phyloP scores from a whole-genome alignment of 2,888 invertebrate species.

The Blastobasis adustella region DNA sequence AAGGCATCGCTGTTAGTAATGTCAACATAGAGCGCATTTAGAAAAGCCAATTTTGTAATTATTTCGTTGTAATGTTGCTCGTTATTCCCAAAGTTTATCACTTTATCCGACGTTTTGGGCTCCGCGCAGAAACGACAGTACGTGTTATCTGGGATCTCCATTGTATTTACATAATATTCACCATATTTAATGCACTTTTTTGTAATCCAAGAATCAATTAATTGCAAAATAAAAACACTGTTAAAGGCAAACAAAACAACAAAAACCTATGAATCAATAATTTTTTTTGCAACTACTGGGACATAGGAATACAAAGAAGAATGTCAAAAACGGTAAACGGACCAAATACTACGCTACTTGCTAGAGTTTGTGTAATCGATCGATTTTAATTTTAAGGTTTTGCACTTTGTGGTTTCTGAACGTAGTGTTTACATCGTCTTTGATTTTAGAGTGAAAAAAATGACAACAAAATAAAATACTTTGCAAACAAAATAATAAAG shows the following conservation, averaged over 20 bases:
- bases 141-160: constrained; percentile 34
- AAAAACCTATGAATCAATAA: too few relatives aligned
- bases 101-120: constrained; percentile 37
- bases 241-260: neutral
- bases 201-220: neutral
- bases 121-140: constrained; percentile 60
- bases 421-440: too few relatives aligned
- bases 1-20: constrained; percentile 34
- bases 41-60: constrained; percentile 36
- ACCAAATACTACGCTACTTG: too few relatives aligned
- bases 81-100: constrained; percentile 38
- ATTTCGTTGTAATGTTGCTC: constrained; percentile 37
- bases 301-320: too few relatives aligned
- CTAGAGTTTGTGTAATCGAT: too few relatives aligned
- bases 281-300: too few relatives aligned
- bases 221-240: neutral
- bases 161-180: constrained; percentile 7
- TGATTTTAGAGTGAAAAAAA: too few relatives aligned
- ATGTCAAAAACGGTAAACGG: too few relatives aligned
- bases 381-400: too few relatives aligned
- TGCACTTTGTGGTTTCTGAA: too few relatives aligned
- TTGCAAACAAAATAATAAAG: too few relatives aligned
- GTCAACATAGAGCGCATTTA: constrained; percentile 57
- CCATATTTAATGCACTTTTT: neutral
- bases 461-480: too few relatives aligned